These are phyloP conservation scores for Sebastes trivittatus DNA, from an alignment of 2,797 vertebrate genomes.

Conservation along the genomic window DNA sequence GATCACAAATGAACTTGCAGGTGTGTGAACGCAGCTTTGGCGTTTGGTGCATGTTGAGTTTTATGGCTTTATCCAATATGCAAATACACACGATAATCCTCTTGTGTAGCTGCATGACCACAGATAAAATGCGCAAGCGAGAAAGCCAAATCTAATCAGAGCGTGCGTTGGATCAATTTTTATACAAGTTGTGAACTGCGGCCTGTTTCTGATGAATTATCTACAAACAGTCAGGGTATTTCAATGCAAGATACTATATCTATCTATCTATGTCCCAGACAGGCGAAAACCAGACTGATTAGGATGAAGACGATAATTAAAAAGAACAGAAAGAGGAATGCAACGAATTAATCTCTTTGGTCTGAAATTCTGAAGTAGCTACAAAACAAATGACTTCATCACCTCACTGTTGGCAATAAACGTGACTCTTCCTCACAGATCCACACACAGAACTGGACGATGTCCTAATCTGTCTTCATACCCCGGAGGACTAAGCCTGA, in stretches of 20 bases:
- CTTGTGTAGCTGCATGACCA: not conserved
- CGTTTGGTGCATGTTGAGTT: not conserved
- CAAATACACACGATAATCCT: conserved; percentile 21
- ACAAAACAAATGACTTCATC: conserved; percentile 51
- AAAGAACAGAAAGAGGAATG: not conserved
- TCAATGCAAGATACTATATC: not conserved
- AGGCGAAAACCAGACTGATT: conserved; percentile 1
- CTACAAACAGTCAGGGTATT: not conserved
- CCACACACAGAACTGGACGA: conserved; percentile 24
- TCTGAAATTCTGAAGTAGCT: conserved; percentile 10
- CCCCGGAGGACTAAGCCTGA: conserved; percentile 10
- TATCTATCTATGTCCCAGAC: not conserved
- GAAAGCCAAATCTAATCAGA: conserved; percentile 11
- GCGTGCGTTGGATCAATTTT: not conserved
- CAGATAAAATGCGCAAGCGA: conserved; percentile 15
- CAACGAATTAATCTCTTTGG: conserved; percentile 11
- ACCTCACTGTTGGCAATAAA: conserved; percentile 11
- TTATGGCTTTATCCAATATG: conserved; percentile 13
- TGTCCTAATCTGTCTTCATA: conserved; percentile 38
- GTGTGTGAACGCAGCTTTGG: not conserved
- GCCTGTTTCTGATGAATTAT: conserved; percentile 17
- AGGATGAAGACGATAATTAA: conserved; percentile 18
- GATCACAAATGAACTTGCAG: not conserved
- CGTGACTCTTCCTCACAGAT: conserved; percentile 10
- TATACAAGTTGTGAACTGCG: not conserved